Base-by-base conservation (phyloP, 1,140 invertebrate genomes). In the Caenorhabditis inopinata region DNA sequence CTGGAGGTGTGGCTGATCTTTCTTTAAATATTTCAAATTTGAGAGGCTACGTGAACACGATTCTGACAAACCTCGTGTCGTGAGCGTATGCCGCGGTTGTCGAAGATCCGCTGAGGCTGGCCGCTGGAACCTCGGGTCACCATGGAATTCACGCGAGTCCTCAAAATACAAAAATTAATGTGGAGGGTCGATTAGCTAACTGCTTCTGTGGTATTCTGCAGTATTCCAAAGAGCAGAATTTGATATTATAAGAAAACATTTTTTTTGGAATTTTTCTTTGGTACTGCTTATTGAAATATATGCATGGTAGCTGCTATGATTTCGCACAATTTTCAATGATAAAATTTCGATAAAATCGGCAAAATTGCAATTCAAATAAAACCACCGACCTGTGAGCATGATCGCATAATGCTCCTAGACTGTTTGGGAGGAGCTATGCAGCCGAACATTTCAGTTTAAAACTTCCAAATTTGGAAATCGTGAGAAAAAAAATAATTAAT, bases 1-100 rank as follows among this genome's bases (percentile, higher is more conserved):
- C 58, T 68, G 58, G 58, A 68, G 58, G 58, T 68, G 58, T 68
- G 2, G 58, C 58, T 27, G 58, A 68, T 68, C 58, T 68, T 68
- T 42, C 58, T 68, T 29, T 32, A 58, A 58, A 58, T 32, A 16
- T 42, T 42, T 5, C 5, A 42, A n/a, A n/a, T n/a, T n/a, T n/a
- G n/a, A n/a, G n/a, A n/a, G n/a, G n/a, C n/a, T n/a, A n/a, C n/a
- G n/a, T n/a, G n/a, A n/a, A n/a, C n/a, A n/a, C n/a, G n/a, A n/a
- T n/a, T n/a, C n/a, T n/a, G n/a, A 16, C 11, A 9, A 7, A 68
- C 58, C 58, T 68, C 58, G 58, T 68, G 58, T 68, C 58, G 58
- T 68, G 16, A 68, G 58, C 1, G 58, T 12, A 6, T 68, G 29
- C 38, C 58, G 58, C 38, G 58, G 58, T 68, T 68, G 58, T 68